Base-by-base conservation (phyloP, 2,113 vertebrate genomes). In the Daubentonia madagascariensis region DNA sequence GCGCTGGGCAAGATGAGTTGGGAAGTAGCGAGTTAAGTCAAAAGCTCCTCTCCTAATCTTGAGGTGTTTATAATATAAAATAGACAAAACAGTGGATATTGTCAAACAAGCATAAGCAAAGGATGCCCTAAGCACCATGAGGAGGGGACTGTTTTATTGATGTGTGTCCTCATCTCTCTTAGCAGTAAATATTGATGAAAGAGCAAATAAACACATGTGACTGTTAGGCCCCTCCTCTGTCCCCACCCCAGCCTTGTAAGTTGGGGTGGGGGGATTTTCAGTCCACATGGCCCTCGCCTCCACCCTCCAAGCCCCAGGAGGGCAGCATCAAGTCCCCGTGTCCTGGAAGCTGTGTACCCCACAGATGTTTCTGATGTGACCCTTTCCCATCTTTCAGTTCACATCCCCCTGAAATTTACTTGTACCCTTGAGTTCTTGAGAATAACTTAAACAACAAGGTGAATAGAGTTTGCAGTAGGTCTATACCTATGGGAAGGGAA, bases 171-270 rank as follows among this genome's bases (percentile, higher is more conserved):
- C 16, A 5, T 57, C 25, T 67, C 22, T n/a, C 48, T n/a, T 32
- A 8, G 17, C 23, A 18, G 0, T 2, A 14, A 45, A 20, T 84
- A 11, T 30, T 18, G 23, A 14, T 11, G 78, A 25, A 16, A 0
- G 18, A 52, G 13, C 32, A 6, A 10, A 4, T 11, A 25, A 14
- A 54, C 5, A 12, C 52, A 8, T 7, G 1, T 3, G 8, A 2
- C 61, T 8, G 7, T n/a, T 10, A 32, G 14, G 14, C 8, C 43
- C 32, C 25, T 61, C 35, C 68, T 43, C 40, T 16, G 10, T 13
- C 54, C 57, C 32, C 11, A 16, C 54, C 43, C 68, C 48, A 48
- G 43, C 9, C 61, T 1, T 1, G 5, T 8, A 37, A 50, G 4
- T 61, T 30, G 25, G 28, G 20, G 2, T 23, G 2, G 11, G 2